Evolutionary conservation across 2,797 vertebrate species (phyloP), one percentile per base, ranked within the genome.

Genomic region (Pitangus sulphuratus): DNA sequence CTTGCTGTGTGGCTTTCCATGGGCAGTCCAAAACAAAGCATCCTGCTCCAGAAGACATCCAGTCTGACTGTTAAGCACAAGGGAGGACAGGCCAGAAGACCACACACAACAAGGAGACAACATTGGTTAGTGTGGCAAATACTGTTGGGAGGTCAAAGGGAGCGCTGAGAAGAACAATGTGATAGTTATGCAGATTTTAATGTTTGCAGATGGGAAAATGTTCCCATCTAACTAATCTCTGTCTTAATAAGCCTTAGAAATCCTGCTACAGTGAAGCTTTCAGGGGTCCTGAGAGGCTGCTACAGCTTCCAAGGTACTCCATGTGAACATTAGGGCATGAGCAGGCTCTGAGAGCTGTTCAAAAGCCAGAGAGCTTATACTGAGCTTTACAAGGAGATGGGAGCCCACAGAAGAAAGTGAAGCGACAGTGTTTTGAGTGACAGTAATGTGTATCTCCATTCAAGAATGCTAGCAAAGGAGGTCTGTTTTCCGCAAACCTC

Each of bases 251-350:
- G 17, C 12, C 39, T 85, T 33, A 72, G n/a, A 80, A 94, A 76
- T 65, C 25, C 17, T 64, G 3, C 18, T 53, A 28, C 18, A n/a
- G 9, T 33, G 24, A 87, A 60, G 10, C 50, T 82, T 80, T 26
- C 25, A 65, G 31, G 1, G 14, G 9, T 77, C 22, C 12, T 31
- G 47, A 76, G 50, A 68, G 30, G 14, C 37, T 79, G 40, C 31
- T 45, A 12, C 11, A 18, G 5, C 11, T 71, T 30, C 44, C 7
- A 25, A 72, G 12, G 12, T 56, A 37, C 9, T 69, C 26, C 4
- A 45, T 24, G 30, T 53, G 39, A 87, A n/a, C 0, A 1, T 18
- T 60, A 57, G 26, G 20, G 16, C 17, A 77, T 0, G 2, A 80
- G 25, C 21, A 83, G 35, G 30, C 20, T 82, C 42, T 31, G 13